These are phyloP conservation scores for Toxotes lorentzi DNA, from an alignment of 2,797 vertebrate genomes.

Conservation along the genomic window DNA sequence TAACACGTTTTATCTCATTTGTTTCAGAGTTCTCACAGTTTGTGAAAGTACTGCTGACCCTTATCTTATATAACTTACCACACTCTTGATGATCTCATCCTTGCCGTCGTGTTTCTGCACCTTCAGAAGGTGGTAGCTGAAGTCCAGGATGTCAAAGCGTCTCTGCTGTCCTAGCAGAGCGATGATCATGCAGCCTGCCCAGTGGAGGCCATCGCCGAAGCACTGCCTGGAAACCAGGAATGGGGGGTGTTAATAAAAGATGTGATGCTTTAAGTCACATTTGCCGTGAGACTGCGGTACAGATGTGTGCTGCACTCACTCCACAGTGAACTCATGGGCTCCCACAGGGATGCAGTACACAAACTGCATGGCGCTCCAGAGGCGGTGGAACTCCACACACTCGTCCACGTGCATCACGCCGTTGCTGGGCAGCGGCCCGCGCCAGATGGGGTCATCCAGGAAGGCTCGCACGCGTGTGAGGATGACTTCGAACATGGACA, in stretches of 20 bases:
- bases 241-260: not conserved
- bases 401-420: constrained; percentile 99
- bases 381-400: constrained; percentile 97
- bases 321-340: constrained; percentile 97
- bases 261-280: not conserved
- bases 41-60: not conserved
- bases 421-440: constrained; percentile 95
- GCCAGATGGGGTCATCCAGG: constrained; percentile 97
- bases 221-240: constrained; percentile 88
- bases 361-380: constrained; percentile 99
- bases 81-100: constrained; percentile 98
- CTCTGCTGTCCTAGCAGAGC: constrained; percentile 95
- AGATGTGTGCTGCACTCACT: constrained; percentile 85
- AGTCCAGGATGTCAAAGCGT: constrained; percentile 96
- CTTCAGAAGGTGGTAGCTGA: constrained; percentile 98
- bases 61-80: constrained; percentile 89
- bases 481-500: constrained; percentile 99
- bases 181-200: constrained; percentile 99
- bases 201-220: constrained; percentile 97
- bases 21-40: no score
- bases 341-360: constrained; percentile 99
- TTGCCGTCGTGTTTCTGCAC: constrained; percentile 99
- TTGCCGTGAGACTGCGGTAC: not conserved
- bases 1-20: no score
- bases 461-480: constrained; percentile 93